These are phyloP conservation scores for Ciconia maguari DNA, from an alignment of 2,113 vertebrate genomes.

Conservation along the genomic window DNA sequence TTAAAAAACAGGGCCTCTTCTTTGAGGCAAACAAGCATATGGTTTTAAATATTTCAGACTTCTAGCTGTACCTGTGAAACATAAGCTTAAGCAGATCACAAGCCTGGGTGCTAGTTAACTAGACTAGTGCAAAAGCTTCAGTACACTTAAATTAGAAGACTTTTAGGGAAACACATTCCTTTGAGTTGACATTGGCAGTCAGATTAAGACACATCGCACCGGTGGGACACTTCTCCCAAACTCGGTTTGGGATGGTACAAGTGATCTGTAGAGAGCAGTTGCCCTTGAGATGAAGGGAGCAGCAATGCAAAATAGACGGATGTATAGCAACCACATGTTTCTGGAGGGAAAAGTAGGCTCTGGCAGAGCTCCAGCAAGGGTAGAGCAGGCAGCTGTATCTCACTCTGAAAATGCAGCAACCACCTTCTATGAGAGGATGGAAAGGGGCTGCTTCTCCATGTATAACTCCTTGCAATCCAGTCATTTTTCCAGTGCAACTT, in stretches of 20 bases:
- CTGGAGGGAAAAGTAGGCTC: slow-evolving; percentile 51
- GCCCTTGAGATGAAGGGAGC: slow-evolving; percentile 68
- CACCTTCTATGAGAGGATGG: background rate
- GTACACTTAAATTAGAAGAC: slow-evolving; percentile 60
- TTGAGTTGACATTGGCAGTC: slow-evolving; percentile 72
- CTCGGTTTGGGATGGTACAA: slow-evolving; percentile 56
- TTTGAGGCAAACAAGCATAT: slow-evolving; percentile 44
- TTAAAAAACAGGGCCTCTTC: slow-evolving; percentile 18
- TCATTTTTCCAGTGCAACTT: background rate
- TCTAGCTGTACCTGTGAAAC: slow-evolving; percentile 72
- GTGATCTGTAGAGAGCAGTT: slow-evolving; percentile 72
- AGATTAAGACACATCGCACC: slow-evolving; percentile 54
- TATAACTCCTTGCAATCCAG: background rate
- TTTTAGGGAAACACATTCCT: slow-evolving; percentile 61
- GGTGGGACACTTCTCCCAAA: slow-evolving; percentile 63
- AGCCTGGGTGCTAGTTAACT: slow-evolving; percentile 68
- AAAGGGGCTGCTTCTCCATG: background rate
- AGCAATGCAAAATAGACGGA: background rate
- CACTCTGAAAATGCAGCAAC: slow-evolving; percentile 7
- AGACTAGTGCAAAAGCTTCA: slow-evolving; percentile 51
- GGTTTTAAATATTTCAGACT: slow-evolving; percentile 60
- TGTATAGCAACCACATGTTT: slow-evolving; percentile 35
- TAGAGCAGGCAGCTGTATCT: slow-evolving; percentile 41
- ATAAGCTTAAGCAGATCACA: slow-evolving; percentile 67
- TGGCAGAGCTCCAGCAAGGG: slow-evolving; percentile 62